phyloP scores from a whole-genome alignment of 2,888 invertebrate genomes.

The Drosophila acutilabella region DNA sequence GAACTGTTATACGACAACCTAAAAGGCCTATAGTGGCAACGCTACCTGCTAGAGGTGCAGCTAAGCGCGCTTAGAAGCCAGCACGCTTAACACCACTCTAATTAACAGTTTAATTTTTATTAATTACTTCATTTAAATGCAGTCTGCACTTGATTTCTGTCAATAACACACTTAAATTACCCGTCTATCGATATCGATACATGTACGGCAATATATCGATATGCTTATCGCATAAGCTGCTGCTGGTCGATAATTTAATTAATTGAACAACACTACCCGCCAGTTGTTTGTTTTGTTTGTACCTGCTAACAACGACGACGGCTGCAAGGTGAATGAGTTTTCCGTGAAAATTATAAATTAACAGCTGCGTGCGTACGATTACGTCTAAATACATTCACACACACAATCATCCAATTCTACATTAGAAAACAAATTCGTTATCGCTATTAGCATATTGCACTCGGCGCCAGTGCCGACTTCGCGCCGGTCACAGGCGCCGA shows the following conservation, averaged over 20 bases:
- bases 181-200: background rate
- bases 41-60: conserved; percentile 4
- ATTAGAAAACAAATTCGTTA: conserved; percentile 35
- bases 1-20: background rate
- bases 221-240: background rate
- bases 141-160: background rate
- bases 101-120: background rate
- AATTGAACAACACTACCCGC: conserved; percentile 48
- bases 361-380: conserved; percentile 52
- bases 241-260: conserved; percentile 4
- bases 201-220: background rate
- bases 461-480: conserved; percentile 33
- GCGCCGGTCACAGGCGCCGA: conserved; percentile 14
- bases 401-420: background rate
- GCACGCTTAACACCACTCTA: too few relatives aligned
- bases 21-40: conserved; percentile 22
- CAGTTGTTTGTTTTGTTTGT: conserved; percentile 74
- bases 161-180: too few relatives aligned
- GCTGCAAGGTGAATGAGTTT: conserved; percentile 66
- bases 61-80: too few relatives aligned
- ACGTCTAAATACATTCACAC: conserved; percentile 4
- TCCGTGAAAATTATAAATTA: conserved; percentile 43
- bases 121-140: background rate
- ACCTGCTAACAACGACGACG: conserved; percentile 61
- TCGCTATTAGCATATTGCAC: conserved; percentile 46